phyloP scores from a whole-genome alignment of 2,797 vertebrate species.

The Gobionotothen gibberifrons region DNA sequence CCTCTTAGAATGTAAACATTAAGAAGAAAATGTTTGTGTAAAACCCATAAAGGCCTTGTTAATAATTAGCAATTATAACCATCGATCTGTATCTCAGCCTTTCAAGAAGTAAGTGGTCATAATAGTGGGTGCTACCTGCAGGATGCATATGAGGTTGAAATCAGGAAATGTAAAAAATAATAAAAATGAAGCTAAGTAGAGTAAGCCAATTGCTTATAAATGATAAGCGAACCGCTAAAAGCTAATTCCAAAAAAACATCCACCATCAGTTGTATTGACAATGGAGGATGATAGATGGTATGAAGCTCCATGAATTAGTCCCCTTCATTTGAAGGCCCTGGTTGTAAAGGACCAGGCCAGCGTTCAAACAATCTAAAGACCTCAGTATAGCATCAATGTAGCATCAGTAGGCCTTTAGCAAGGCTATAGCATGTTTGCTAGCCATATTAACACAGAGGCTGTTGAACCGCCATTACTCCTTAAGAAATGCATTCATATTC shows the following conservation, averaged over 20 bases:
- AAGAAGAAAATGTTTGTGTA: not conserved
- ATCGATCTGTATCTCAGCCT: not conserved
- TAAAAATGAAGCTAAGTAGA: not conserved
- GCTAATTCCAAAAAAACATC: not conserved
- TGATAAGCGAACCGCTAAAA: not conserved
- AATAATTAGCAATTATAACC: not conserved
- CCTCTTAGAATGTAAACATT: not conserved
- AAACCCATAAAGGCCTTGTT: not conserved
- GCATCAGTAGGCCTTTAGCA: not conserved
- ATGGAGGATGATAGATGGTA: slow-evolving; percentile 1
- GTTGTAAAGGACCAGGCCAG: not conserved
- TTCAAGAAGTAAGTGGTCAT: not conserved
- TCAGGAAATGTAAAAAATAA: not conserved
- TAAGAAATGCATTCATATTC: not conserved
- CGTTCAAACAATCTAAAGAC: not conserved
- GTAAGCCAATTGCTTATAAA: not conserved
- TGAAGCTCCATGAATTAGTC: not conserved
- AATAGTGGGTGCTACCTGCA: not conserved
- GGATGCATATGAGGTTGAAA: not conserved
- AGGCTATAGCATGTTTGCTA: not conserved
- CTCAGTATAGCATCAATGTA: not conserved
- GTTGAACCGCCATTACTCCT: not conserved
- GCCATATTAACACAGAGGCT: not conserved
- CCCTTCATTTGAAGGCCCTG: slow-evolving; percentile 5
- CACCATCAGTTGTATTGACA: not conserved